These are phyloP conservation scores for Biston stratarius DNA, from an alignment of 2,888 invertebrate genomes.

Conservation along the genomic window DNA sequence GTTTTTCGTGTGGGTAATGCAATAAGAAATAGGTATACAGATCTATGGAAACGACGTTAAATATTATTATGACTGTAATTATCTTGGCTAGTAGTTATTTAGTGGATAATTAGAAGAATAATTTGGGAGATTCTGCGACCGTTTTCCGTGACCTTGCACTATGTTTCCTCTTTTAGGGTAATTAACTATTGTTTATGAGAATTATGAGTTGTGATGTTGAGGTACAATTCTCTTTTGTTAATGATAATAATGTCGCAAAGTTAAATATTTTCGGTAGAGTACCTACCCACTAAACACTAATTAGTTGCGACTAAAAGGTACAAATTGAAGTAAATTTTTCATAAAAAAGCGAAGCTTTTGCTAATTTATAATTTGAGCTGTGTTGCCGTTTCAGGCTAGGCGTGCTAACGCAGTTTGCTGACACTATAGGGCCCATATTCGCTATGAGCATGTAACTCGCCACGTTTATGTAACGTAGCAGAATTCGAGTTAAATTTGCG, in stretches of 20 bases:
- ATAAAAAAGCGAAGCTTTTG: too few relatives aligned
- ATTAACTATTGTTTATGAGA: slow-evolving; percentile 47
- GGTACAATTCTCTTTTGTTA: slow-evolving; percentile 39
- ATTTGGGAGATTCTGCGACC: slow-evolving; percentile 42
- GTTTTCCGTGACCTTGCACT: slow-evolving; percentile 52
- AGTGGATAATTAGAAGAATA: slow-evolving; percentile 40
- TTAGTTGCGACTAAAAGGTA: neutral
- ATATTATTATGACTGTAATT: slow-evolving; percentile 43
- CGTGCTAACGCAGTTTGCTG: too few relatives aligned
- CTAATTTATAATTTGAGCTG: too few relatives aligned
- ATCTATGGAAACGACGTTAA: slow-evolving; percentile 43
- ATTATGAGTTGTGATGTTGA: slow-evolving; percentile 32
- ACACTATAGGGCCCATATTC: too few relatives aligned
- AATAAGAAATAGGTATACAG: slow-evolving; percentile 46
- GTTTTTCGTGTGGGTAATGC: slow-evolving; percentile 41
- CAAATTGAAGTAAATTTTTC: neutral
- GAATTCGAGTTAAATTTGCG: too few relatives aligned
- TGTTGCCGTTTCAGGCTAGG: too few relatives aligned
- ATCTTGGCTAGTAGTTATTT: slow-evolving; percentile 39
- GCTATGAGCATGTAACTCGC: too few relatives aligned
- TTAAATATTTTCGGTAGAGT: neutral
- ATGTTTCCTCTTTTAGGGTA: slow-evolving; percentile 53
- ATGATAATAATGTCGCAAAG: neutral
- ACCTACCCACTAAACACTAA: too few relatives aligned
- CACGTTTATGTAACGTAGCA: too few relatives aligned